Evolutionary conservation across 2,888 invertebrate genomes (phyloP), one percentile per base, ranked within the genome.

Genomic region (Odontomyia ornata): DNA sequence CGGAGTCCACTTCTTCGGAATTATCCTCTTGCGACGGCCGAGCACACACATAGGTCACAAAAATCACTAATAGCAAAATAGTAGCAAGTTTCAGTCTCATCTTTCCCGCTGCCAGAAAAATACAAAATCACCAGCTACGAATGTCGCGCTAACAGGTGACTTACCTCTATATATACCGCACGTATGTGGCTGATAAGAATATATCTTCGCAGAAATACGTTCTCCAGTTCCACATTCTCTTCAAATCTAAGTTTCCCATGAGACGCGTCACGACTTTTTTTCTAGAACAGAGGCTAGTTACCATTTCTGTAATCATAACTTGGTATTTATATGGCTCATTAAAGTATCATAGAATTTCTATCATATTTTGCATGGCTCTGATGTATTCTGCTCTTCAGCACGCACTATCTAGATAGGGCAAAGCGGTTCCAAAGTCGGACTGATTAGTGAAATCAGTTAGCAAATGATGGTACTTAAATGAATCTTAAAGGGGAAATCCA

Each of bases 321-420:
- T 69, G 69, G 69, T 69, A 69, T 69, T 69, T 69, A 69, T 69
- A 25, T 43, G 69, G 46, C 46, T 69, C 69, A 69, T 69, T 25
- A 69, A 69, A n/a, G 43, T 43, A 69, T 69, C 69, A 23, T 47
- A 46, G n/a, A 15, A 27, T 36, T 18, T 65, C 28, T 36, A 4
- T 52, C 7, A 5, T 52, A 52, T 52, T 43, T 52, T 15, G n/a
- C 18, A 52, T 52, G 52, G 36, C 36, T 3, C 9, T 5, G 9
- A 36, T 9, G 36, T 36, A 5, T 36, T 36, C 36, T 9, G 9
- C 9, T 36, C 9, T 36, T 36, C 36, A 36, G 36, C 9, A 9
- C 36, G 36, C 36, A 36, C 9, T 36, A 9, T 36, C 36, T 9
- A 36, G 9, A 36, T 36, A 36, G 36, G 36, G 36, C 36, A 36